phyloP scores from a whole-genome alignment of 2,113 vertebrate genomes.

The Cyprinodon variegatus region DNA sequence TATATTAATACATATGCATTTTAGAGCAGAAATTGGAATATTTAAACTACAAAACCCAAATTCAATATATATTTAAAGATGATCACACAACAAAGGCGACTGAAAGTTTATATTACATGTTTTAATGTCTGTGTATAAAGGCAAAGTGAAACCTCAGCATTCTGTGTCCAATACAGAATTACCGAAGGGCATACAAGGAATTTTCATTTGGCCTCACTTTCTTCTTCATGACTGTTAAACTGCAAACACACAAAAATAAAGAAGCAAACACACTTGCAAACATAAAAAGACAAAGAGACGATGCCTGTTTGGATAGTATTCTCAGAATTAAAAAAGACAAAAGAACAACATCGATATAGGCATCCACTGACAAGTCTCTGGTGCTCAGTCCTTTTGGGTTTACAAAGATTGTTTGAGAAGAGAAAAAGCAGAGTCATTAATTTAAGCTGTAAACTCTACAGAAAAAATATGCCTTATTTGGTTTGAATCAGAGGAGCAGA shows the following conservation, averaged over 20 bases:
- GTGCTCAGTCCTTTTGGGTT: conserved; percentile 24
- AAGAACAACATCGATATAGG: conserved; percentile 34
- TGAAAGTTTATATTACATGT: conserved; percentile 12
- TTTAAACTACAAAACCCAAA: too few relatives aligned
- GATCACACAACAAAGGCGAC: too few relatives aligned
- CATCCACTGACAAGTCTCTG: conserved; percentile 16
- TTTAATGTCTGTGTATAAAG: conserved; percentile 22
- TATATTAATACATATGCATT: too few relatives aligned
- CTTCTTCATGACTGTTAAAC: conserved; percentile 16
- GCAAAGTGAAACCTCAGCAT: conserved; percentile 60
- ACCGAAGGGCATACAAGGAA: conserved; percentile 58
- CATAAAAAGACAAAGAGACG: not conserved
- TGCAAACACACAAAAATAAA: not conserved
- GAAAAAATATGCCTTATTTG: not conserved
- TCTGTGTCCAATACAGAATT: conserved; percentile 64
- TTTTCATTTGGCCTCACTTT: conserved; percentile 54
- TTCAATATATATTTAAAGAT: too few relatives aligned
- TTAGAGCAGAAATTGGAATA: too few relatives aligned
- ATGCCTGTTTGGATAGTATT: conserved; percentile 37
- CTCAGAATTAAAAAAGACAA: conserved; percentile 47
- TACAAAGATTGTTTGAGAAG: conserved; percentile 14
- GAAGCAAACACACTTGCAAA: conserved; percentile 19
- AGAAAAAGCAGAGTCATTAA: not conserved
- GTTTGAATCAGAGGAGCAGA: not conserved
- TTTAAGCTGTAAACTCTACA: not conserved